phyloP scores from a whole-genome alignment of 30 jellyfish, hydroid and myxozoan genomes.

The Aurelia aurita complex sp. Pacific region DNA sequence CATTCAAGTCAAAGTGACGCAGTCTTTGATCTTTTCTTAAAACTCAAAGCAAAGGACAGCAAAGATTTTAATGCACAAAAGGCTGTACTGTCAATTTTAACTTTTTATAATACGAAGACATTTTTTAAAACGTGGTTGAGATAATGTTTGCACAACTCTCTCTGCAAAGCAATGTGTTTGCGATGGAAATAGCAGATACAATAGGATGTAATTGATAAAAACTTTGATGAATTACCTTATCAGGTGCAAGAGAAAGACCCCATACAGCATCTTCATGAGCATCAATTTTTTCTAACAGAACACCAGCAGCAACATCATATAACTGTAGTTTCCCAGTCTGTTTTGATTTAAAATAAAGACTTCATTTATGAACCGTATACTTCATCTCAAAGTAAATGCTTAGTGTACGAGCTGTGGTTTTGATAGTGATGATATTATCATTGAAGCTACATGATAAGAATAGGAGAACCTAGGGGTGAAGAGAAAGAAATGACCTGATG shows the following conservation, averaged over 20 bases:
- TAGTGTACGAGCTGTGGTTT: no score
- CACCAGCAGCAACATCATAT: conserved; percentile 92
- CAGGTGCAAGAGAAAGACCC: conserved; percentile 89
- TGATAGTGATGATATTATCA: no score
- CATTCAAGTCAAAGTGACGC: no score
- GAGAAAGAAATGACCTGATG: no score
- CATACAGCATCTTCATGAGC: conserved; percentile 95
- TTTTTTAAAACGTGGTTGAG: background rate
- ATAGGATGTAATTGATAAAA: background rate
- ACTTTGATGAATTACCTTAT: conserved; percentile 49
- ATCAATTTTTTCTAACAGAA: conserved; percentile 76
- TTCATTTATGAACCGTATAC: no score
- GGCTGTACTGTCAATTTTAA: background rate
- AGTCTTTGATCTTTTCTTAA: no score
- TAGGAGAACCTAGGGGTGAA: no score
- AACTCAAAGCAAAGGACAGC: no score
- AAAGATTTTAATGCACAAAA: background rate
- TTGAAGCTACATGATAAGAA: no score
- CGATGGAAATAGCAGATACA: background rate
- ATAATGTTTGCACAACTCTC: background rate
- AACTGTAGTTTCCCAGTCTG: conserved; percentile 91
- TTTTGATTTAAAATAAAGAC: no score
- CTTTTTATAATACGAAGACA: background rate
- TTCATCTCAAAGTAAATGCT: no score
- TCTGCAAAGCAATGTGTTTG: background rate